Percentiles rank a stretch among this genome's conserved stretches.
These are phyloP conservation scores for Pammene fasciana DNA, from an alignment of 2,888 invertebrate species.

Conservation along the genomic window DNA sequence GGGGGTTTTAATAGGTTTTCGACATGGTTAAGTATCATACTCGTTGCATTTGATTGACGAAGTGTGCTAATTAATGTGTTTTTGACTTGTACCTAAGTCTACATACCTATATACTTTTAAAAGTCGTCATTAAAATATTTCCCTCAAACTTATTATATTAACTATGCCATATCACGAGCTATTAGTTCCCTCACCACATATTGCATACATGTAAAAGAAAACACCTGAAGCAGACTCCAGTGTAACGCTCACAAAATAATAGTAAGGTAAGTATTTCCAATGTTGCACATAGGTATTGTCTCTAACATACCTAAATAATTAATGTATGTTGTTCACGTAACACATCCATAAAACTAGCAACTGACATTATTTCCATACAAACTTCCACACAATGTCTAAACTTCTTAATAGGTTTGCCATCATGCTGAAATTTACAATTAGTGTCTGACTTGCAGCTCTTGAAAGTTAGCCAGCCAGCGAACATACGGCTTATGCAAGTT, in stretches of 20 bases:
- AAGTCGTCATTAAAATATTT: no score
- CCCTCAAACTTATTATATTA: no score
- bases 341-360: constrained; percentile 40
- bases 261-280: neutral
- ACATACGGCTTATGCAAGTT: no score
- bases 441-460: constrained; percentile 4
- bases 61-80: neutral
- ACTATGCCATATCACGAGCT: neutral
- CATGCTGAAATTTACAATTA: constrained; percentile 41
- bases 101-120: no score
- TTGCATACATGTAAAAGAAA: no score
- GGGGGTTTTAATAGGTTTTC: neutral
- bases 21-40: neutral
- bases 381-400: constrained; percentile 52
- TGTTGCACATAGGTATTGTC: neutral
- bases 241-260: no score
- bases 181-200: no score
- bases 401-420: constrained; percentile 55
- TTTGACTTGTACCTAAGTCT: no score
- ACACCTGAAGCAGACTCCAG: no score
- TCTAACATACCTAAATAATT: neutral
- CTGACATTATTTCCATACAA: constrained; percentile 49
- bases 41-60: neutral
- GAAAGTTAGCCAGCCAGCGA: neutral
- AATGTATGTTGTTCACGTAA: neutral